Base-by-base conservation (phyloP, 2,888 invertebrate genomes). In the Pteria penguin region DNA sequence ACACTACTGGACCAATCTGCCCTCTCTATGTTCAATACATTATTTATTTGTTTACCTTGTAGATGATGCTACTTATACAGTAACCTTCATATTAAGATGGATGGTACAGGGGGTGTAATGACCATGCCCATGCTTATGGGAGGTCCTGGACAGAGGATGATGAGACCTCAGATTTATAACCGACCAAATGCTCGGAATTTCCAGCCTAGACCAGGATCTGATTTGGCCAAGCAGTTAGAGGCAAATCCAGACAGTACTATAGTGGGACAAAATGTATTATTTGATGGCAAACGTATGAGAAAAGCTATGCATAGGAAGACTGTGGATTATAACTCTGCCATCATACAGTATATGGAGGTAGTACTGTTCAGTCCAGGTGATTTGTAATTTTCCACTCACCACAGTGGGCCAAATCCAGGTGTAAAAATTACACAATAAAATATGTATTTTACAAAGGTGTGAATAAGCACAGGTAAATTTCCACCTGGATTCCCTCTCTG, bases 271-370 rank as follows among this genome's bases (percentile, higher is more conserved):
- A 80, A 75, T 36, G 77, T 78, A 11, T 72, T 82, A 73, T 89
- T 89, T 91, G 98, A 98, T 94, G 98, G 98, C 76, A 98, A 98
- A 93, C 95, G 98, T 82, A 94, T 98, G 87, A 94, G 98, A 89
- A 98, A 98, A 93, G 97, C 98, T 85, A 97, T 98, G 82, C 97
- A 98, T 95, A 94, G 98, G 86, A 98, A 98, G 94, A 99, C 98
- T 36, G 98, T 99, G 71, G 99, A 99, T 93, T 98, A 98, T 93
- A 98, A 98, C 94, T 96, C 98, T 26, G 95, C 98, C 52, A 96
- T 98, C 89, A 96, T 98, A 79, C 96, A 96, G 92, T 96, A 96
- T 88, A 93, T 99, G 88, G 97, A 98, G 94, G 96, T 96, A 93
- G n/a, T n/a, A n/a, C n/a, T n/a, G n/a, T n/a, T n/a, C n/a, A n/a